Percentiles rank a stretch among this genome's conserved stretches.
These are phyloP conservation scores for Polypterus senegalus DNA, from an alignment of 2,113 vertebrate genomes.

Conservation along the genomic window DNA sequence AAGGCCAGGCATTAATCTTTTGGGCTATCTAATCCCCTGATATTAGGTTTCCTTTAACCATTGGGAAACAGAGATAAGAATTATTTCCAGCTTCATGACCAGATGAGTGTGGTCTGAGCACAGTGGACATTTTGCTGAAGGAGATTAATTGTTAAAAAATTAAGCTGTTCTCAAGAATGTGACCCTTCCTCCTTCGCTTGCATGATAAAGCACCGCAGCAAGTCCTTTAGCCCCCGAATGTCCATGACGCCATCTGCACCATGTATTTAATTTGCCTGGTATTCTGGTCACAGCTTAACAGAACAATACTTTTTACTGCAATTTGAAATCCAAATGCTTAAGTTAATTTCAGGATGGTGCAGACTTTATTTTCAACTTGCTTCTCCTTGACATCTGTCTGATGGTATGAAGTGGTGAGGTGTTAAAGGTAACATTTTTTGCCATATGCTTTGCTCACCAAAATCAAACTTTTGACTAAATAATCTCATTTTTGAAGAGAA, in stretches of 20 bases:
- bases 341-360: not conserved
- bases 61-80: conserved; percentile 18
- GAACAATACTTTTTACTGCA: not conserved
- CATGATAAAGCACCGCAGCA: conserved; percentile 26
- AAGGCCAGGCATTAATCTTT: conserved; percentile 22
- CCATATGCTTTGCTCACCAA: too few relatives aligned
- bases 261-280: conserved; percentile 8
- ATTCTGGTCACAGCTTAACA: not conserved
- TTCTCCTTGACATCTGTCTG: too few relatives aligned
- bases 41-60: conserved; percentile 23
- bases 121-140: conserved; percentile 21
- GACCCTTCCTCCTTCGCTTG: conserved; percentile 32
- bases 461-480: too few relatives aligned
- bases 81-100: conserved; percentile 16
- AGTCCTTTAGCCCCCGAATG: conserved; percentile 24
- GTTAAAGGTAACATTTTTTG: too few relatives aligned
- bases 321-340: not conserved
- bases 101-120: conserved; percentile 15
- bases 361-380: too few relatives aligned
- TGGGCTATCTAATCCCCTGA: conserved; percentile 21
- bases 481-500: too few relatives aligned
- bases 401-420: too few relatives aligned
- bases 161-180: conserved; percentile 41
- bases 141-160: conserved; percentile 55
- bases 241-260: conserved; percentile 38